A percentile compares a stretch with the other conserved stretches of the same genome.
phyloP scores from a whole-genome alignment of 1,140 invertebrate genomes.

The Platyscapa corneri region DNA sequence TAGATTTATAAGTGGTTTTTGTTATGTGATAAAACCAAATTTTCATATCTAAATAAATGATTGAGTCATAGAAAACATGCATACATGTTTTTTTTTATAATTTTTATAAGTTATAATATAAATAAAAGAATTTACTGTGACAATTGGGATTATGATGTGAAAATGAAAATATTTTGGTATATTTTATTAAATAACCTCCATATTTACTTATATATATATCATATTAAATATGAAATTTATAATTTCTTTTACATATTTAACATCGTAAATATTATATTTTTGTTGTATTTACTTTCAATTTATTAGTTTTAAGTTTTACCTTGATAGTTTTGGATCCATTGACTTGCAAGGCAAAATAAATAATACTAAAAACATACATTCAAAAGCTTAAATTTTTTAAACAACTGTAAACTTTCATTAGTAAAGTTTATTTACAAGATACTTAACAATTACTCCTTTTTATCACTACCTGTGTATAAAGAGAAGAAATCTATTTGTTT shows the following conservation, averaged over 20 bases:
- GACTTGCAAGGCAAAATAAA: conserved; percentile 32
- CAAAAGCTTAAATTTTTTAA: conserved; percentile 71
- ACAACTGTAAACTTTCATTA: conserved; percentile 70
- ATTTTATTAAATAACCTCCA: conserved; percentile 27
- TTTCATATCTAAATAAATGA: conserved; percentile 49
- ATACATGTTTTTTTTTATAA: conserved; percentile 19
- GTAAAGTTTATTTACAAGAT: conserved; percentile 69
- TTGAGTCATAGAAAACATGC: conserved; percentile 14
- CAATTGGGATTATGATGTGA: conserved; percentile 32
- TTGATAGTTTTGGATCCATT: not conserved
- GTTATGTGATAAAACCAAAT: conserved; percentile 36
- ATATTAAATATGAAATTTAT: conserved; percentile 23
- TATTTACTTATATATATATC: no score
- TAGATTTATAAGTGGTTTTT: conserved; percentile 43
- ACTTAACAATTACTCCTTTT: conserved; percentile 55
- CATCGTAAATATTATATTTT: not conserved
- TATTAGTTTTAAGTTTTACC: conserved; percentile 5
- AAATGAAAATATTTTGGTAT: conserved; percentile 23
- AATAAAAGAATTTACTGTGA: conserved; percentile 27
- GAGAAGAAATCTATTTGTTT: conserved; percentile 47
- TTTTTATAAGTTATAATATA: conserved; percentile 28
- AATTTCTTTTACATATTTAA: conserved; percentile 9
- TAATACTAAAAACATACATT: conserved; percentile 55
- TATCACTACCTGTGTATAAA: conserved; percentile 50
- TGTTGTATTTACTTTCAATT: conserved; percentile 7